Percentiles rank a stretch among this genome's conserved stretches.
These are phyloP conservation scores for Nannospalax galili DNA, from an alignment of 2,113 vertebrate species.

Conservation along the genomic window DNA sequence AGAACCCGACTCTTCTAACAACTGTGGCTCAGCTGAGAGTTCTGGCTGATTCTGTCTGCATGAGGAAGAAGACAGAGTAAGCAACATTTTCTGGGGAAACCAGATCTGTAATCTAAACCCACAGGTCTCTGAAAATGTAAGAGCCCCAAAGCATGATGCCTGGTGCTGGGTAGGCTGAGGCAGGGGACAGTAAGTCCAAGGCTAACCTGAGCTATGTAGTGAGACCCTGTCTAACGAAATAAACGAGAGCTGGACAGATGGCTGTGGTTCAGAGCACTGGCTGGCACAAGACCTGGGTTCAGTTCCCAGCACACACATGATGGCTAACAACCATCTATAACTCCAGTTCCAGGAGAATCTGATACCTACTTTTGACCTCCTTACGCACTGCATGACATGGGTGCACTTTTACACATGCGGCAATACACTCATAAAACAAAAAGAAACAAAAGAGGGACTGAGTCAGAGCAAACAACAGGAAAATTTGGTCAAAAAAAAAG, in stretches of 20 bases:
- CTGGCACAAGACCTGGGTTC: no score
- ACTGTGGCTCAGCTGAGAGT: conserved; percentile 57
- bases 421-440: no score
- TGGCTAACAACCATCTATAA: no score
- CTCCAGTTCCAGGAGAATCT: no score
- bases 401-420: no score
- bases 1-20: conserved; percentile 81
- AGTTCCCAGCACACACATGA: no score
- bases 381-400: no score
- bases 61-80: not conserved
- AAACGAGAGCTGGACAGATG: not conserved
- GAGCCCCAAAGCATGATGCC: not conserved
- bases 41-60: conserved; percentile 73
- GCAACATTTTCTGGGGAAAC: not conserved
- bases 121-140: not conserved
- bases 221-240: not conserved
- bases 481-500: no score
- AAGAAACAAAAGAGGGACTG: no score
- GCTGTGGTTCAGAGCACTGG: no score
- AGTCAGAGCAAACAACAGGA: not conserved
- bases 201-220: not conserved
- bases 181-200: not conserved
- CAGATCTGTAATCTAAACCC: not conserved
- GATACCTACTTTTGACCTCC: no score
- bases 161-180: not conserved